A percentile compares a stretch with the other conserved stretches of the same genome.
Evolutionary conservation across 1,140 invertebrate species (phyloP).

Genomic region (Diplogasteroides magnus): DNA sequence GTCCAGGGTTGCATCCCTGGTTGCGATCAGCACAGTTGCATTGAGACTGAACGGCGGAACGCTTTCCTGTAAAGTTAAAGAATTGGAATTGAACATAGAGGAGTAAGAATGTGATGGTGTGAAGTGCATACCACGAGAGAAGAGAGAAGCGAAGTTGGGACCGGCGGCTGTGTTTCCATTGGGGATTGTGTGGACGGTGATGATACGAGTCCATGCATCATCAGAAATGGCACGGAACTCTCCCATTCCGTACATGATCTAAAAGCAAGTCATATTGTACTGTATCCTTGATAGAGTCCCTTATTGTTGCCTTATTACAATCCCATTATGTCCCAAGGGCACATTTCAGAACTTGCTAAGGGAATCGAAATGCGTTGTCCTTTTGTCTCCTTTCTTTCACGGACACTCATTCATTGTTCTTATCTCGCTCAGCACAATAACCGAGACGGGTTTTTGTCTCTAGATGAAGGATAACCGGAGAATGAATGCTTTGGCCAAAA

Average conservation of each 20-base stretch:
- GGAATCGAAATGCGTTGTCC: neutral
- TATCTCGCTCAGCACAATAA: too few relatives aligned
- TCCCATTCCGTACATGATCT: neutral
- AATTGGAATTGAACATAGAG: neutral
- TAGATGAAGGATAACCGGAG: too few relatives aligned
- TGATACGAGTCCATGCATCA: constrained; percentile 16
- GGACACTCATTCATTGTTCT: too few relatives aligned
- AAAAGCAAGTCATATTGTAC: neutral
- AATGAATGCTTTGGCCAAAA: too few relatives aligned
- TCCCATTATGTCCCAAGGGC: too few relatives aligned
- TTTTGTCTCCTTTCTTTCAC: too few relatives aligned
- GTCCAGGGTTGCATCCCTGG: constrained; percentile 14
- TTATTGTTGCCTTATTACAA: too few relatives aligned
- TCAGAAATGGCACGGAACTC: constrained; percentile 10
- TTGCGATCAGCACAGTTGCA: constrained; percentile 13
- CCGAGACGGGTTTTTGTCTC: too few relatives aligned
- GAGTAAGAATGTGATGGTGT: neutral
- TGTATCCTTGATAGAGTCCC: too few relatives aligned
- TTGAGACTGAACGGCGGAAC: constrained; percentile 12
- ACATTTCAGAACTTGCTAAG: neutral
- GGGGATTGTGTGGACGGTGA: neutral
- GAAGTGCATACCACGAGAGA: constrained; percentile 9
- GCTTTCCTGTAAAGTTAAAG: neutral
- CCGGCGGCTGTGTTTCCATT: constrained; percentile 1
- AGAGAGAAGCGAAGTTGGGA: neutral